Base-by-base conservation (phyloP, 2,797 vertebrate species). In the Malacoctenus gilli region DNA sequence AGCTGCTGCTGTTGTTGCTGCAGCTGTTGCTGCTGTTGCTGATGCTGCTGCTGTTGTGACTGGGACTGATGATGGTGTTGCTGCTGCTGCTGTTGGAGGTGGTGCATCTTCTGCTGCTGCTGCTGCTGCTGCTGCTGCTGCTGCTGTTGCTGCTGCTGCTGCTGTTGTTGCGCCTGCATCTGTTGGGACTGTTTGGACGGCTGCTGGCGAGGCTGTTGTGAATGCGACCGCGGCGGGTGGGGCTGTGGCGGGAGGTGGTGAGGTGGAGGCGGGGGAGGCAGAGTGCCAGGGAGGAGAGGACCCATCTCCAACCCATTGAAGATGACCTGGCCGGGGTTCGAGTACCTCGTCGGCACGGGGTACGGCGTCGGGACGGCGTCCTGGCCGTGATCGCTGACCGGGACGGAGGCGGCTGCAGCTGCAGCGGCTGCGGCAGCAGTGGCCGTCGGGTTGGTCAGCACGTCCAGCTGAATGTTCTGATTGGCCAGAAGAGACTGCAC, bases 401-500 rank as follows among this genome's bases (percentile, higher is more conserved):
- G 79, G 9, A 77, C 75, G 6, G 89, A 75, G 1, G 82, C 84
- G 0, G 85, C 93, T 0, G 83, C 86, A 0, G 90, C 90, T 0
- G 91, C 88, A 1, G 88, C 89, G 0, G 87, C 87, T 0, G 84
- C 89, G 4, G 86, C 90, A 0, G 83, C 85, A 6, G 91, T 92
- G 0, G 93, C 89, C 0, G 94, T 95, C 0, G 95, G 95, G 83
- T 94, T 99, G 55, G 95, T 93, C 70, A 99, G 82, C 67, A 98
- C 91, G 4, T 99, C 97, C 19, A 99, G 92, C 82, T 99, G 96
- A 77, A 99, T 97, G 16, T 99, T 99, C 84, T 99, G 97, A 87
- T 97, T 97, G 79, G 97, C 97, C 75, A 99, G 88, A 36, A 99
- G 93, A 31, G 96, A 98, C 84, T 99, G 97, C 5, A 98, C 97